Evolutionary conservation across 2,797 vertebrate genomes (phyloP), one percentile per base, ranked within the genome.

Genomic region (Sebastes steindachneri): DNA sequence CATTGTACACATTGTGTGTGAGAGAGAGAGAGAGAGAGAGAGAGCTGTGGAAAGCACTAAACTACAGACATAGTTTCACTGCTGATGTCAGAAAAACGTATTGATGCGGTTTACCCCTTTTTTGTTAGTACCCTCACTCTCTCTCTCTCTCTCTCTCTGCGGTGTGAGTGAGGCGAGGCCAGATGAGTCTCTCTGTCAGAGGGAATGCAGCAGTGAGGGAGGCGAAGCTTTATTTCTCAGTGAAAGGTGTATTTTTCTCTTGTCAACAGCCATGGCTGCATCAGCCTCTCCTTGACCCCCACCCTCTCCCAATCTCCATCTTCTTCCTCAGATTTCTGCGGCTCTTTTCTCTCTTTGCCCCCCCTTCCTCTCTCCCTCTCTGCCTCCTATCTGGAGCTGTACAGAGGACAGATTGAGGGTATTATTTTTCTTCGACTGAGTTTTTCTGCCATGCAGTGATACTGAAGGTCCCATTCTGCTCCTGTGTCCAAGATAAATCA

Each of bases 241-340:
- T 91, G 88, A 93, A 91, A 93, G 85, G 90, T 94, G 91, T 93
- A 92, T 79, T 57, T 95, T 95, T 94, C 90, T 95, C 93, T 94
- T 95, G 94, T 95, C 93, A 95, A 93, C 92, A 92, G 86, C 83
- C 88, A 88, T 78, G 88, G 89, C 92, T 93, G 93, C 89, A 86
- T 86, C 92, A 91, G 89, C 90, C 89, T 92, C 92, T 93, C 91
- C 93, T 92, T 88, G 91, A 85, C 87, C 77, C 70, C 75, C 84
- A 68, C 68, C 51, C 9, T 4, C 73, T 26, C 64, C 67, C 67
- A 51, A 75, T 85, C 85, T 91, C 79, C 78, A 86, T 88, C 90
- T 87, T 84, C 84, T 84, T 54, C 71, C 80, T 87, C 82, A 79
- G 79, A 85, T 88, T 88, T 87, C 79, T 82, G 41, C 66, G 0